These are phyloP conservation scores for Lagopus leucura DNA, from an alignment of 2,113 vertebrate genomes.

Conservation along the genomic window DNA sequence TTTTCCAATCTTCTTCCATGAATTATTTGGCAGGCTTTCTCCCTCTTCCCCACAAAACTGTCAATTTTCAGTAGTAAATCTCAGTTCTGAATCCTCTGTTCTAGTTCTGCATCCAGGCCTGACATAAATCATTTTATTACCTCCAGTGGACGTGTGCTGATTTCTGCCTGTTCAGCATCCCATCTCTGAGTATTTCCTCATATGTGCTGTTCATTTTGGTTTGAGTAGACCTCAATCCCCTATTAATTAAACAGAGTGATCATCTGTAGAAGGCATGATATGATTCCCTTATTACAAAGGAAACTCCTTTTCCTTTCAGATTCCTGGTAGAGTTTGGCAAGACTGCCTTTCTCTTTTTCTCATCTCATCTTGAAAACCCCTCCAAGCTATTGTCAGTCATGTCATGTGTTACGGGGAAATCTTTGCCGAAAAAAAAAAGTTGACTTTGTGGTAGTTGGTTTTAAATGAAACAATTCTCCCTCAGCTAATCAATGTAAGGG, in stretches of 20 bases:
- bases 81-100: neutral
- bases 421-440: neutral
- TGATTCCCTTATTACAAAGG: neutral
- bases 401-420: neutral
- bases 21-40: conserved; percentile 30
- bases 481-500: neutral
- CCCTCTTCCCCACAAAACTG: neutral
- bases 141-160: neutral
- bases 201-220: neutral
- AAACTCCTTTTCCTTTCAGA: conserved; percentile 19
- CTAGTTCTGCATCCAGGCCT: neutral
- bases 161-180: conserved; percentile 23
- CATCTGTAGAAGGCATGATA: neutral
- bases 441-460: neutral
- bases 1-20: conserved; percentile 2
- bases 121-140: conserved; percentile 11
- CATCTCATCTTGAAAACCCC: neutral
- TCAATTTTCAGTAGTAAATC: conserved; percentile 29
- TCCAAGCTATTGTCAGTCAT: neutral
- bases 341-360: neutral
- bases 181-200: neutral
- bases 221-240: neutral
- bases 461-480: neutral
- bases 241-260: neutral
- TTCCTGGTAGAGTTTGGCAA: neutral